A percentile compares a stretch with the other conserved stretches of the same genome.
Conservation (phyloP, 1,140 invertebrate genomes). For the Pectinophora gossypiella region DNA sequence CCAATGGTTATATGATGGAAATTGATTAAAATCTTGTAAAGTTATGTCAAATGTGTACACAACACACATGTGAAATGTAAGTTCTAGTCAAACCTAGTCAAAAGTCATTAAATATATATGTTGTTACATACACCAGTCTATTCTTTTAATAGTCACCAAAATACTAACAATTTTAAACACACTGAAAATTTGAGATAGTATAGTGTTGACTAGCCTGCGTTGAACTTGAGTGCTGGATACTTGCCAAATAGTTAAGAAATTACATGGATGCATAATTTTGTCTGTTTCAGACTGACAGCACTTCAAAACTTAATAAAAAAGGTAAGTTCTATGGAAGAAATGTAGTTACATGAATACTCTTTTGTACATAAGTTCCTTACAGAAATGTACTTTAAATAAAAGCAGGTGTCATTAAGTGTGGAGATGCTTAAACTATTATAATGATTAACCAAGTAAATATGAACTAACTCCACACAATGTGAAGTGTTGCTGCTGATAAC, state of each 20-base stretch:
- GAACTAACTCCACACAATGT: neutral
- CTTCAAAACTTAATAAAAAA: slow-evolving; percentile 53
- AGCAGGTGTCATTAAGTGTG: too few relatives aligned
- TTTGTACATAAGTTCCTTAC: too few relatives aligned
- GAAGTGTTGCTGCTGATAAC: neutral
- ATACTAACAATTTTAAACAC: slow-evolving; percentile 25
- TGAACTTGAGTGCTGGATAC: too few relatives aligned
- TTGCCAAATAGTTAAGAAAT: slow-evolving; percentile 15
- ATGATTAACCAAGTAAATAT: neutral
- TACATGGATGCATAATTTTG: slow-evolving; percentile 19
- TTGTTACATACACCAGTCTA: slow-evolving; percentile 14
- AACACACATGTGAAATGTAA: neutral
- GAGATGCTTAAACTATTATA: neutral
- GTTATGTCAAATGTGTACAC: neutral
- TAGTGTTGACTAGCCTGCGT: too few relatives aligned
- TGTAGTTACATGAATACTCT: too few relatives aligned
- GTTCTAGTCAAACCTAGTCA: too few relatives aligned
- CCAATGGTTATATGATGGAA: slow-evolving; percentile 61
- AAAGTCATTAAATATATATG: neutral
- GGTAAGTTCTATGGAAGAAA: slow-evolving; percentile 67
- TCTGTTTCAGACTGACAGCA: slow-evolving; percentile 64
- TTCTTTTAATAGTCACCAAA: slow-evolving; percentile 36
- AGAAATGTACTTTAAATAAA: too few relatives aligned
- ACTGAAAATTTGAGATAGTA: too few relatives aligned
- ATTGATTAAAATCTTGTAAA: slow-evolving; percentile 37